Evolutionary conservation across 2,888 invertebrate species (phyloP).

Genomic region (Xylocampa areola): DNA sequence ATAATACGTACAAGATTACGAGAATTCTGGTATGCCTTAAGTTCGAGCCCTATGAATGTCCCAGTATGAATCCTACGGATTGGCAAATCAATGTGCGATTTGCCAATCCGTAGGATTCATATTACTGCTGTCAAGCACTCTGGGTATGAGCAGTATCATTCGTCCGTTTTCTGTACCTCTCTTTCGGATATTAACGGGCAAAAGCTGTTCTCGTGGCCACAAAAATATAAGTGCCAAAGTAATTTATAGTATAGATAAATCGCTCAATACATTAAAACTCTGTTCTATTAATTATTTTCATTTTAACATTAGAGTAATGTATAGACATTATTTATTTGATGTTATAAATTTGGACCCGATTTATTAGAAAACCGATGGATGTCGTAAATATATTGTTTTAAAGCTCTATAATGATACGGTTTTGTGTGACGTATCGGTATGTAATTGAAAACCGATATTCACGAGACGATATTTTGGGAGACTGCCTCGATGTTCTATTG

Average conservation of each 20-base stretch:
- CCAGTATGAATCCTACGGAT: no score
- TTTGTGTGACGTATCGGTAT: conserved; percentile 4
- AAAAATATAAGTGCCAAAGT: conserved; percentile 47
- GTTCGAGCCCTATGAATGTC: no score
- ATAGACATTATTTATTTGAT: conserved; percentile 33
- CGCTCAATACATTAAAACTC: conserved; percentile 52
- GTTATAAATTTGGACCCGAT: conserved; percentile 52
- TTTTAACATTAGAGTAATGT: conserved; percentile 45
- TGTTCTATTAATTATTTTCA: conserved; percentile 53
- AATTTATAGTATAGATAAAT: conserved; percentile 61
- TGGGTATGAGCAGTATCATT: no score
- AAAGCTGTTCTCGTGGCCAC: conserved; percentile 30
- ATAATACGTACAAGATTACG: no score
- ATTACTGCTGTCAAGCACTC: no score
- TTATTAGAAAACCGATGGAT: conserved; percentile 42
- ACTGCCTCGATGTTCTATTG: no score
- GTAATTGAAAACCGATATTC: conserved; percentile 9
- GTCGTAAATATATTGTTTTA: conserved; percentile 45
- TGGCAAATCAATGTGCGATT: no score
- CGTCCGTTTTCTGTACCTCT: background rate
- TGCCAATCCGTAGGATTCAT: no score
- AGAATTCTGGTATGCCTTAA: no score
- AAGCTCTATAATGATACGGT: conserved; percentile 16
- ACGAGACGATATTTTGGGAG: no score
- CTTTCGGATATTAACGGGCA: no score